Evolutionary conservation across 2,113 vertebrate genomes (phyloP).

Genomic region (Pterocles burchelli): DNA sequence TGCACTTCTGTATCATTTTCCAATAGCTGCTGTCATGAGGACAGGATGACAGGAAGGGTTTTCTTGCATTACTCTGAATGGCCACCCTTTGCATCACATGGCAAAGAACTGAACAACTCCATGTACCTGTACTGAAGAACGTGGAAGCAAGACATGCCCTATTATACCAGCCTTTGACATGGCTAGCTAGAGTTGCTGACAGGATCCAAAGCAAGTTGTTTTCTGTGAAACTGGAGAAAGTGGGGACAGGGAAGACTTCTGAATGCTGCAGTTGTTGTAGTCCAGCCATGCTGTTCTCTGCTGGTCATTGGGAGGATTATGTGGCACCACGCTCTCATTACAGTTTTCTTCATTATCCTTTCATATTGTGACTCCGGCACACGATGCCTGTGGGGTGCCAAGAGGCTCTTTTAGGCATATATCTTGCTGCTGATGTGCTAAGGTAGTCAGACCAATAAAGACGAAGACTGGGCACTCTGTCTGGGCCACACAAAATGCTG

Average conservation of each 20-base stretch:
- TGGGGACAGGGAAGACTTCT: background rate
- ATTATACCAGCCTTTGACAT: fast-evolving
- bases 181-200: background rate
- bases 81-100: too few relatives aligned
- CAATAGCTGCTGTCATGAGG: background rate
- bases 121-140: background rate
- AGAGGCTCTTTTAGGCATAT: background rate
- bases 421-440: background rate
- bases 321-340: background rate
- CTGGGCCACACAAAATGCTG: background rate
- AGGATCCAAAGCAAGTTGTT: background rate
- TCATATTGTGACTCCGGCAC: background rate
- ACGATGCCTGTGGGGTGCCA: background rate
- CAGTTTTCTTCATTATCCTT: background rate
- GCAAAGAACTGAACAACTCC: background rate
- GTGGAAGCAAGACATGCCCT: background rate
- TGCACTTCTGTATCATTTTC: background rate
- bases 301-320: background rate
- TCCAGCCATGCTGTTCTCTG: background rate
- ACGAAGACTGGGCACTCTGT: background rate
- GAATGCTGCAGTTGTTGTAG: background rate
- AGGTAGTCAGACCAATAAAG: background rate
- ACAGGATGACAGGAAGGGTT: background rate
- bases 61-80: background rate
- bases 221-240: background rate